phyloP scores from a whole-genome alignment of 2,797 vertebrate genomes.

The Cossypha polioptera region DNA sequence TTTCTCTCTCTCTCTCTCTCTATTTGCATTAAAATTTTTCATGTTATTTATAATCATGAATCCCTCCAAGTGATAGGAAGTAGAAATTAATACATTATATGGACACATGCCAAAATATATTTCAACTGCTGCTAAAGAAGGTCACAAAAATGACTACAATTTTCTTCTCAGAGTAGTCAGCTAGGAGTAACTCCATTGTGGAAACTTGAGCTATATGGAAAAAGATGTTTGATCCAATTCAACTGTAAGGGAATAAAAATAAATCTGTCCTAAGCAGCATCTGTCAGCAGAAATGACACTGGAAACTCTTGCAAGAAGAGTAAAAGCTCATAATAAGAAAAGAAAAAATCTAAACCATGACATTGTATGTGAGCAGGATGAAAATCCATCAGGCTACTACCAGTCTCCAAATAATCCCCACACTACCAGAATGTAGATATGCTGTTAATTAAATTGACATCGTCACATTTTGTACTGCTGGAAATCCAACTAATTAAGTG shows the following conservation, averaged over 20 bases:
- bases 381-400: not conserved
- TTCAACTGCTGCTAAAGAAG: not conserved
- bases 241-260: constrained; percentile 31
- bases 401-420: not conserved
- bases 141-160: not conserved
- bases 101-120: fast-evolving
- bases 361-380: not conserved
- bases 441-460: not conserved
- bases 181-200: not conserved
- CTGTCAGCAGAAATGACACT: not conserved
- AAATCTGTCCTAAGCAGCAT: constrained; percentile 10
- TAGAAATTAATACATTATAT: not conserved
- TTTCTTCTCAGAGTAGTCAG: not conserved
- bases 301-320: not conserved
- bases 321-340: not conserved
- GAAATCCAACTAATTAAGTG: not conserved
- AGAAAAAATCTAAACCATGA: not conserved
- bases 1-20: not conserved
- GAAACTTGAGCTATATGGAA: not conserved
- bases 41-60: not conserved
- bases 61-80: not conserved
- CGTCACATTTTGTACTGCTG: not conserved
- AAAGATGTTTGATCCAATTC: not conserved
- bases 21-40: not conserved
- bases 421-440: fast-evolving